Evolutionary conservation across 1,140 invertebrate species (phyloP), one percentile per base, ranked within the genome.

Genomic region (Amyelois transitella): DNA sequence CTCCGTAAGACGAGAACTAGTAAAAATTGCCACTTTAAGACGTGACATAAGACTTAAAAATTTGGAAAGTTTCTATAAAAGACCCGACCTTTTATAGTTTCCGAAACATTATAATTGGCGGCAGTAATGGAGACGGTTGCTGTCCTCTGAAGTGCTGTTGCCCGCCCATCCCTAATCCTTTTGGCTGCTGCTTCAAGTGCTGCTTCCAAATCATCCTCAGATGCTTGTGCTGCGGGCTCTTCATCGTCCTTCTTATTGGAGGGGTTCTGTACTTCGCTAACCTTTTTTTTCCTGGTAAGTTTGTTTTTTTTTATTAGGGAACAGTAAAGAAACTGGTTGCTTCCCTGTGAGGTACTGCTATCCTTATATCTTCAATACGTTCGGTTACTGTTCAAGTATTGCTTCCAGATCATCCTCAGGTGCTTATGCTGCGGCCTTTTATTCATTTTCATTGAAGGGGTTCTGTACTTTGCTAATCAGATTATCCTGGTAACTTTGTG

Each of bases 21-120:
- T n/a, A n/a, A n/a, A n/a, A n/a, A n/a, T n/a, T n/a, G n/a, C n/a
- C n/a, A n/a, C n/a, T n/a, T n/a, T n/a, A n/a, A n/a, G n/a, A n/a
- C n/a, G n/a, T n/a, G n/a, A n/a, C n/a, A n/a, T n/a, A n/a, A n/a
- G n/a, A n/a, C n/a, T 8, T 8, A 24, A 24, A 24, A 24, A 24
- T 3, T 24, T 24, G 22, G 22, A 24, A 5, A 5, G 3, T 24
- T 24, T 24, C 8, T 24, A 24, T 8, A 24, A 24, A 24, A 32
- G 7, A 38, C 3, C n/a, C 3, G 17, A 38, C 2, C 12, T 38
- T 5, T 54, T 52, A 12, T 43, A 77, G 74, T 62, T 72, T 72
- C 52, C 69, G 67, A 21, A 77, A 77, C 54, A 64, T 75, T 24
- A 54, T 77, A 20, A 72, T 74, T 17, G 66, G 73, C 6, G 54